Evolutionary conservation across 2,888 invertebrate species (phyloP).

Genomic region (Elegia similella): DNA sequence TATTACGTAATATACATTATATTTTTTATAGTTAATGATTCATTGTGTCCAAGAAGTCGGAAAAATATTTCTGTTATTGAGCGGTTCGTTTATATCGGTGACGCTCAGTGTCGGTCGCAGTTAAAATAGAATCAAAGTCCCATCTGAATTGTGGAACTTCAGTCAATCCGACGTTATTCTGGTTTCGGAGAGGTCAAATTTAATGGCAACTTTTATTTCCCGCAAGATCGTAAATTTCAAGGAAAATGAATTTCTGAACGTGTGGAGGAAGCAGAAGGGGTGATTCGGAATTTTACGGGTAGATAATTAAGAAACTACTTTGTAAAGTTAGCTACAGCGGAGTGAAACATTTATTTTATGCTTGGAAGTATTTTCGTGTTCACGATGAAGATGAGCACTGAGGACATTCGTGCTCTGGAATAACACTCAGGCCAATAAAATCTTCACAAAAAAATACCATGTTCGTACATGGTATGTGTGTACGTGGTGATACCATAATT

Average conservation of each 20-base stretch:
- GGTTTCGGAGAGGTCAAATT: constrained; percentile 39
- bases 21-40: constrained; percentile 26
- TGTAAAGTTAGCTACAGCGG: no score
- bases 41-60: constrained; percentile 28
- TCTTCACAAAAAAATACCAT: no score
- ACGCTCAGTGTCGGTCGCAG: constrained; percentile 41
- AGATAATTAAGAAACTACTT: not conserved
- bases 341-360: no score
- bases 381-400: no score
- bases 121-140: constrained; percentile 54
- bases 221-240: constrained; percentile 25
- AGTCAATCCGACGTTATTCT: constrained; percentile 51
- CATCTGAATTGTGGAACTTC: constrained; percentile 35
- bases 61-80: constrained; percentile 41
- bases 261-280: not conserved
- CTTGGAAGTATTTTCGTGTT: no score
- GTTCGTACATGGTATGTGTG: no score
- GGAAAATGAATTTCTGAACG: constrained; percentile 18
- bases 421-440: no score
- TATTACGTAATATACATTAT: constrained; percentile 20
- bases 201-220: constrained; percentile 31
- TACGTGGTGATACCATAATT: no score
- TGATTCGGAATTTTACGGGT: not conserved
- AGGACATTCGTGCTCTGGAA: no score
- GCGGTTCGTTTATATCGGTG: constrained; percentile 41